Percentiles rank a stretch among this genome's conserved stretches.
Conservation (phyloP, 2,888 invertebrate species). For the Gastrophysa polygoni region DNA sequence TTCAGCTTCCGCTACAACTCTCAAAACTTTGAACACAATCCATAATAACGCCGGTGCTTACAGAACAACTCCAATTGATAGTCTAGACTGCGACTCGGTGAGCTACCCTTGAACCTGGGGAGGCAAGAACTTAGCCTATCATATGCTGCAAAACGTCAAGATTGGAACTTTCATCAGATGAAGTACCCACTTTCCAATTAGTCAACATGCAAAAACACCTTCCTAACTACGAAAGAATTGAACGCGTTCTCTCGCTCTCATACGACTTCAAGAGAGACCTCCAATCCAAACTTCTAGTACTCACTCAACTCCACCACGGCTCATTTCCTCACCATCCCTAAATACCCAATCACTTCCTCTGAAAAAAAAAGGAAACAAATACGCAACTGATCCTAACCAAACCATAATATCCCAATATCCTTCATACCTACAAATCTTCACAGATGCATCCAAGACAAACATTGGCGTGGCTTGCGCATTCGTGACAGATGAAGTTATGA, state of each 20-base stretch:
- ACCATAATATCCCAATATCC: not conserved
- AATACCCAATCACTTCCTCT: not conserved
- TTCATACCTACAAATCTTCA: not conserved
- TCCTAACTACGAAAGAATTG: too few species aligned
- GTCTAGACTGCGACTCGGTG: too few species aligned
- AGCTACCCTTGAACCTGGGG: not conserved
- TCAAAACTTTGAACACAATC: not conserved
- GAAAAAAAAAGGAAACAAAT: not conserved
- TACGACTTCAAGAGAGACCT: too few species aligned
- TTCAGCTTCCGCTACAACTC: slow-evolving; percentile 1
- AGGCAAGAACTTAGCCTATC: not conserved
- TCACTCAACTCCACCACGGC: too few species aligned
- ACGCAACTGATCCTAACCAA: not conserved
- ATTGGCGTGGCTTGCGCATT: slow-evolving; percentile 4
- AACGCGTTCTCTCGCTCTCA: too few species aligned
- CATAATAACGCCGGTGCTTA: too few species aligned
- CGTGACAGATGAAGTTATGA: not conserved
- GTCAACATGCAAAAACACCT: not conserved
- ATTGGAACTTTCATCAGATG: not conserved
- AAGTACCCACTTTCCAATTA: not conserved
- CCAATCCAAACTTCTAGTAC: too few species aligned
- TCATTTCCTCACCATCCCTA: not conserved
- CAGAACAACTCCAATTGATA: not conserved
- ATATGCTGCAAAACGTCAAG: too few species aligned
- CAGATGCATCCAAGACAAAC: slow-evolving; percentile 1